Conservation (phyloP, 2,113 vertebrate species). For the Limanda limanda region DNA sequence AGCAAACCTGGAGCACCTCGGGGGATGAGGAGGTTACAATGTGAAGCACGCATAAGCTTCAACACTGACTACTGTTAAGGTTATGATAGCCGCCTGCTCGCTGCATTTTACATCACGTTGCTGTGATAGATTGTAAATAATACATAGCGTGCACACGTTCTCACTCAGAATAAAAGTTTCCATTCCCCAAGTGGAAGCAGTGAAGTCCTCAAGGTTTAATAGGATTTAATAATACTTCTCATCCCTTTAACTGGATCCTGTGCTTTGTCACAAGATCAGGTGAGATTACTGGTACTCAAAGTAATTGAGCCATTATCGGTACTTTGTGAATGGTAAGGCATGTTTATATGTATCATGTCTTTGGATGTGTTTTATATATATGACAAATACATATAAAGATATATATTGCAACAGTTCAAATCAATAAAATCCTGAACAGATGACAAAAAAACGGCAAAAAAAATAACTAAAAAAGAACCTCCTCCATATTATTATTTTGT, state of each 20-base stretch:
- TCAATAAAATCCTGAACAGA: no score
- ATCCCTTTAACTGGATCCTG: not conserved
- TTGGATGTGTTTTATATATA: no score
- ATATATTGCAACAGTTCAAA: no score
- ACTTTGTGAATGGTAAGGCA: no score
- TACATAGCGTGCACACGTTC: conserved; percentile 13
- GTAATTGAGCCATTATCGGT: no score
- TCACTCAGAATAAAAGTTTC: conserved; percentile 20
- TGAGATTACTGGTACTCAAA: no score
- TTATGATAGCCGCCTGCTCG: conserved; percentile 36
- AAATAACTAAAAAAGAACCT: no score
- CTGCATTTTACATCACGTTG: conserved; percentile 40
- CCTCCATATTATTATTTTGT: no score
- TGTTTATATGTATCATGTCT: no score
- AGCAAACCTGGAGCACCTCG: conserved; percentile 38
- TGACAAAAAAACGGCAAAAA: no score
- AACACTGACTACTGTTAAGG: conserved; percentile 42
- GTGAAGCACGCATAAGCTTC: conserved; percentile 56
- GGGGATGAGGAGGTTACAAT: conserved; percentile 52
- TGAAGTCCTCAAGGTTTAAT: not conserved
- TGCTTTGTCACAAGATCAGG: no score
- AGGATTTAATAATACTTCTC: not conserved
- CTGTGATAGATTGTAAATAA: conserved; percentile 53
- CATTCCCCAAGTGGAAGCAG: conserved; percentile 1
- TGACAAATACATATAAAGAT: no score